phyloP scores from a whole-genome alignment of 2,113 vertebrate genomes.

The Pteronura brasiliensis region DNA sequence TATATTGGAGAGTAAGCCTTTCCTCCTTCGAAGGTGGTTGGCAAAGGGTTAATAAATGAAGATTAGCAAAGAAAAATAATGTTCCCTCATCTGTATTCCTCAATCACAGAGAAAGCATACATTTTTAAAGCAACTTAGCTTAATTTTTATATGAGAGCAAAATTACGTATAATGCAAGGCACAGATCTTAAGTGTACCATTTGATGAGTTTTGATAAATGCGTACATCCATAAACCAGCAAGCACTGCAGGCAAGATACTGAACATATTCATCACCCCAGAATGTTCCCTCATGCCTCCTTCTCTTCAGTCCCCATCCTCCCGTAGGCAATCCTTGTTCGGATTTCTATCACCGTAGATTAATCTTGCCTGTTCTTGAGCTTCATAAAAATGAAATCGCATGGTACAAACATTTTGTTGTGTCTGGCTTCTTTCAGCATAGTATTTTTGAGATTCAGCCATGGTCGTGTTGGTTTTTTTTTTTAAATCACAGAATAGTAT shows the following conservation, averaged over 20 bases:
- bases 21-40: not conserved
- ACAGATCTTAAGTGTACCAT: not conserved
- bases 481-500: not conserved
- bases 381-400: slow-evolving; percentile 2
- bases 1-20: not conserved
- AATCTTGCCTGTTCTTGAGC: not conserved
- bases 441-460: not conserved
- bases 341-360: not conserved
- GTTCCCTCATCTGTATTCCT: not conserved
- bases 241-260: not conserved
- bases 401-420: not conserved
- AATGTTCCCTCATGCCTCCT: not conserved
- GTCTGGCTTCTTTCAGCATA: not conserved
- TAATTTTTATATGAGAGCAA: slow-evolving; percentile 29
- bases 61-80: not conserved
- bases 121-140: not conserved
- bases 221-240: not conserved
- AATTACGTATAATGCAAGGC: not conserved
- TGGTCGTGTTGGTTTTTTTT: not conserved
- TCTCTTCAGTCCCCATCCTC: not conserved
- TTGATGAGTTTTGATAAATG: slow-evolving; percentile 38
- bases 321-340: not conserved
- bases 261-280: not conserved
- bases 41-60: not conserved
- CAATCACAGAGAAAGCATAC: not conserved